Base-by-base conservation (phyloP, 1,140 invertebrate species). In the Amphibalanus amphitrite region DNA sequence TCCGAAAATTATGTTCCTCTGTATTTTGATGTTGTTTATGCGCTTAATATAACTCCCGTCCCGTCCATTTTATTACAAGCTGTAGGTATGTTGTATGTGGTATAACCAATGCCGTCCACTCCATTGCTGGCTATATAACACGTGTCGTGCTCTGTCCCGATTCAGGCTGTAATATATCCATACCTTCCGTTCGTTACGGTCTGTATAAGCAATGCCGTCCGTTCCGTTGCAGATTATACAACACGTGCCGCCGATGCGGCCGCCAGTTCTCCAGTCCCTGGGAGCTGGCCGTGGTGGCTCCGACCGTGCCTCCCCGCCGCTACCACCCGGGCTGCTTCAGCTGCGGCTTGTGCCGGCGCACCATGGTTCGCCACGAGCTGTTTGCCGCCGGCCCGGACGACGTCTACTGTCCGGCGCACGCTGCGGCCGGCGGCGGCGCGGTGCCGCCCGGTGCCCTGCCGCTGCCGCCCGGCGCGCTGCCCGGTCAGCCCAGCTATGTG, bases 301-400 rank as follows among this genome's bases (percentile, higher is more conserved):
- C 65, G 10, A 67, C 65, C 3, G 10, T 26, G n/a, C 65, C 65
- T 3, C 65, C 65, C 10, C 65, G 28, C 26, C 65, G 65, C 65
- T 67, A 67, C 65, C 65, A 67, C 65, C n/a, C 65, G 10, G 1
- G 3, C 65, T 67, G 65, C 65, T 67, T 67, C 65, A 26, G 65
- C 28, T 67, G 65, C 65, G 65, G 10, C 23, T 10, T 67, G 3
- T 67, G 65, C n/a, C 65, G 28, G 65, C 65, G 65, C n/a, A 10
- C 23, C 3, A 26, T 67, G 65, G 10, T 28, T 3, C n/a, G 28
- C 3, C 26, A 67, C 65, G 65, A 67, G 26, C 65, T 67, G 65
- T 67, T 67, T 26, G 65, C 65, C 26, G 65, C n/a, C 65, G 65
- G n/a, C n/a, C 3, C 26, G n/a, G 65, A 67, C 65, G 65, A 67